Evolutionary conservation across 2,113 vertebrate species (phyloP), one percentile per base, ranked within the genome.

Genomic region (Neolamprologus sp.): DNA sequence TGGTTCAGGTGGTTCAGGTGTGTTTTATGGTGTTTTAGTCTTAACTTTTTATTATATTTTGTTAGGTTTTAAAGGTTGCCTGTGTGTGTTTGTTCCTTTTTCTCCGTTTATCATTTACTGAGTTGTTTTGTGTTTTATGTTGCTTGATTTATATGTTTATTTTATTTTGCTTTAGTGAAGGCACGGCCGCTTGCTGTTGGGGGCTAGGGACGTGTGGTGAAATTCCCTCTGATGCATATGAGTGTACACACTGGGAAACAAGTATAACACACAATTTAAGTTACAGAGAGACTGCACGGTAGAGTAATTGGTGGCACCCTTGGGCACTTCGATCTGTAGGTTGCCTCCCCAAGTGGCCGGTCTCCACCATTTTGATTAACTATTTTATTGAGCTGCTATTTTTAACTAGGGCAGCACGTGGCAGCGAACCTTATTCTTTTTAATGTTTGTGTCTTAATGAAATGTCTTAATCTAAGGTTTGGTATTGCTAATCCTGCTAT

Each of bases 261-360:
- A 53, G 51, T 53, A 55, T 55, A 55, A 55, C 21, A 0, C 53
- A 23, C 21, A 23, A 23, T 55, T 55, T 55, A 55, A 55, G 53
- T 55, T 55, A 0, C 53, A 55, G 53, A 23, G 0, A 55, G 53
- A 55, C 6, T 55, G 53, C 21, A 55, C 4, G 6, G 53, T 23
- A 12, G 11, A 55, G 53, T 55, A 55, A 55, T 13, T 55, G 21
- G 21, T 55, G 21, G 53, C 21, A 23, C 21, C 51, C n/a, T 54
- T 54, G 51, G n/a, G 51, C n/a, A 54, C 51, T 54, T 3, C 6
- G 10, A 54, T 54, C n/a, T 54, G 5, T 53, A 53, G 51, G 51
- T 53, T 4, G n/a, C n/a, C 51, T 54, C 51, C 21, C 21, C 53
- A 55, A 7, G 53, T 55, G 53, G 53, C 53, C 2, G 0, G 6